phyloP scores from a whole-genome alignment of 2,888 invertebrate genomes.

The Ptychoptera contaminata region DNA sequence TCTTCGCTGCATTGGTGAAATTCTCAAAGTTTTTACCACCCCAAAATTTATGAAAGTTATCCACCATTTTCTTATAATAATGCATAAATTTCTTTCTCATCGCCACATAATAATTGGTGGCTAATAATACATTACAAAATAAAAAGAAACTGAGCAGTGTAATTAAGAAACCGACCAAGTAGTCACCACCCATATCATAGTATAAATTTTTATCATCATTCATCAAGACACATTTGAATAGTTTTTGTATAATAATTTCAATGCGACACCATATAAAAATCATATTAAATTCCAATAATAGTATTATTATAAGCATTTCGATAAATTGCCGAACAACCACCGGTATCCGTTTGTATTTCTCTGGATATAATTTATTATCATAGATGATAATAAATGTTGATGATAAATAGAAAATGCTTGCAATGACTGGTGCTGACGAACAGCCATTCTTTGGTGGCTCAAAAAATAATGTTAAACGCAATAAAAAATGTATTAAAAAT shows the following conservation, averaged over 20 bases:
- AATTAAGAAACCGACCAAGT: slow-evolving; percentile 7
- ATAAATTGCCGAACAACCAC: slow-evolving; percentile 5
- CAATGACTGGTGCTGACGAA: slow-evolving; percentile 5
- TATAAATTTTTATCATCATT: slow-evolving; percentile 9
- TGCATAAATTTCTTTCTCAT: neutral
- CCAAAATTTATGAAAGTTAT: too few species aligned
- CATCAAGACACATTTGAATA: slow-evolving; percentile 9
- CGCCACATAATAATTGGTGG: slow-evolving; percentile 1
- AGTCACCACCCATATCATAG: slow-evolving; percentile 11
- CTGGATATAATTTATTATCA: slow-evolving; percentile 8
- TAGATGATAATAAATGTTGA: slow-evolving; percentile 6
- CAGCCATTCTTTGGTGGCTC: neutral
- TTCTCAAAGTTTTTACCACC: too few species aligned
- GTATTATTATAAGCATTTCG: slow-evolving; percentile 8
- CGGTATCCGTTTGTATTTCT: slow-evolving; percentile 5
- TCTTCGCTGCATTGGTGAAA: too few species aligned
- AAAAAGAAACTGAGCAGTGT: slow-evolving; percentile 7
- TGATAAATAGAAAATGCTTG: slow-evolving; percentile 7
- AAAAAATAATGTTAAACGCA: neutral
- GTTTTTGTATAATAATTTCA: slow-evolving; percentile 7
- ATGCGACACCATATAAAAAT: slow-evolving; percentile 9
- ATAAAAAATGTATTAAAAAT: neutral
- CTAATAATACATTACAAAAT: slow-evolving; percentile 6
- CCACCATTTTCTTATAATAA: too few species aligned
- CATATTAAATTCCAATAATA: slow-evolving; percentile 9